Evolutionary conservation across 2,888 invertebrate genomes (phyloP).

Genomic region (Selenia dentaria): DNA sequence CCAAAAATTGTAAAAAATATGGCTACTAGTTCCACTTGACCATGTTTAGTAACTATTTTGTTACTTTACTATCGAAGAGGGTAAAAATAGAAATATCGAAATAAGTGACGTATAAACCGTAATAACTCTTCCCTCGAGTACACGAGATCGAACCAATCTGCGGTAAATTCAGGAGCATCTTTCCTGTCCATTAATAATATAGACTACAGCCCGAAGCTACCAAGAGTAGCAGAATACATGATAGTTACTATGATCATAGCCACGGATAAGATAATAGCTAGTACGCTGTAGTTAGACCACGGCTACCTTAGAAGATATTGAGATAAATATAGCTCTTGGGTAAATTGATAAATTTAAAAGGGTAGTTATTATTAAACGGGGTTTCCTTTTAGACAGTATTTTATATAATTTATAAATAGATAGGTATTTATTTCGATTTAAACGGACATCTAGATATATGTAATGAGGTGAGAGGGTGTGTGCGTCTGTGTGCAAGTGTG

Average conservation of each 20-base stretch:
- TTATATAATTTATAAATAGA: too few relatives aligned
- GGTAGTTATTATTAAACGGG: too few relatives aligned
- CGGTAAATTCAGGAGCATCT: conserved; percentile 11
- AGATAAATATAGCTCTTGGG: conserved; percentile 39
- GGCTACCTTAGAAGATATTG: conserved; percentile 36
- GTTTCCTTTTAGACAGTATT: too few relatives aligned
- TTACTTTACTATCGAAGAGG: too few relatives aligned
- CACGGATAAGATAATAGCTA: background rate
- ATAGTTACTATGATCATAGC: background rate
- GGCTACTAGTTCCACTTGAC: too few relatives aligned
- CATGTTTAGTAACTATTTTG: too few relatives aligned
- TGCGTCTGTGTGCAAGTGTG: too few relatives aligned
- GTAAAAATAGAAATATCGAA: too few relatives aligned
- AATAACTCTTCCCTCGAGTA: background rate
- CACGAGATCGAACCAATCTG: conserved; percentile 18
- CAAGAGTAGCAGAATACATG: conserved; percentile 1
- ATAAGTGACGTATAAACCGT: background rate
- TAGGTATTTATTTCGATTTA: too few relatives aligned
- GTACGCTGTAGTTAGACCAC: background rate
- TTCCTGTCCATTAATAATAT: conserved; percentile 38
- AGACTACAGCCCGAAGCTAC: conserved; percentile 39
- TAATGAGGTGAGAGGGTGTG: too few relatives aligned
- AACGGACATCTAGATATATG: too few relatives aligned
- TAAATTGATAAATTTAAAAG: conserved; percentile 12
- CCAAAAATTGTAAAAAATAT: too few relatives aligned